Percentiles rank a stretch among this genome's conserved stretches.
phyloP scores from a whole-genome alignment of 2,888 invertebrate genomes.

The Elmis aenea region DNA sequence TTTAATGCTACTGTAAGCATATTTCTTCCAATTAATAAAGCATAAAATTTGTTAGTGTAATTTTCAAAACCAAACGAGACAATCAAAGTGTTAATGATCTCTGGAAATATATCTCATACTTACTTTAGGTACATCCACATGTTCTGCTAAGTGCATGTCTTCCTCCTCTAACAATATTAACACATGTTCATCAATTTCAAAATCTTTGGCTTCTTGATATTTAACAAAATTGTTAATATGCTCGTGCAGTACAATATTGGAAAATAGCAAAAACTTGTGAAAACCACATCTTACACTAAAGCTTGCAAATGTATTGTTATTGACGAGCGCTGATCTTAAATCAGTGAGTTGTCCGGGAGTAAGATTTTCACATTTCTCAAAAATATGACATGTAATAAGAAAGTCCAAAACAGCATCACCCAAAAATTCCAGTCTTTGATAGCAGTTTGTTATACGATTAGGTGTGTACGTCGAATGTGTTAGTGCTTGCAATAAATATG shows the following conservation, averaged over 20 bases:
- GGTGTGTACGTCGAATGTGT: conserved; percentile 86
- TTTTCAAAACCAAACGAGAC: too few relatives aligned
- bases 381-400: conserved; percentile 82
- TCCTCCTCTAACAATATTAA: conserved; percentile 62
- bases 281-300: conserved; percentile 80
- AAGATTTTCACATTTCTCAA: conserved; percentile 63
- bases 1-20: too few relatives aligned
- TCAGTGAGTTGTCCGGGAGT: conserved; percentile 89
- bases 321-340: conserved; percentile 89
- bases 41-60: too few relatives aligned
- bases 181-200: conserved; percentile 63
- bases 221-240: conserved; percentile 59
- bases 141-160: conserved; percentile 62
- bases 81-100: too few relatives aligned
- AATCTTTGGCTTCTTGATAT: conserved; percentile 57
- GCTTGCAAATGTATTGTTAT: conserved; percentile 92
- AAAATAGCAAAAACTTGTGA: conserved; percentile 65
- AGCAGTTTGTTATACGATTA: conserved; percentile 80
- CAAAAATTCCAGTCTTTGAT: conserved; percentile 86
- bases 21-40: too few relatives aligned
- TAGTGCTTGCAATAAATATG: conserved; percentile 82
- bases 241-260: conserved; percentile 51
- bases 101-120: neutral
- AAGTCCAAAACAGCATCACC: conserved; percentile 92
- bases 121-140: conserved; percentile 84